Evolutionary conservation across 2,888 invertebrate genomes (phyloP).

Genomic region (Scaptodrosophila latifasciaeformis): DNA sequence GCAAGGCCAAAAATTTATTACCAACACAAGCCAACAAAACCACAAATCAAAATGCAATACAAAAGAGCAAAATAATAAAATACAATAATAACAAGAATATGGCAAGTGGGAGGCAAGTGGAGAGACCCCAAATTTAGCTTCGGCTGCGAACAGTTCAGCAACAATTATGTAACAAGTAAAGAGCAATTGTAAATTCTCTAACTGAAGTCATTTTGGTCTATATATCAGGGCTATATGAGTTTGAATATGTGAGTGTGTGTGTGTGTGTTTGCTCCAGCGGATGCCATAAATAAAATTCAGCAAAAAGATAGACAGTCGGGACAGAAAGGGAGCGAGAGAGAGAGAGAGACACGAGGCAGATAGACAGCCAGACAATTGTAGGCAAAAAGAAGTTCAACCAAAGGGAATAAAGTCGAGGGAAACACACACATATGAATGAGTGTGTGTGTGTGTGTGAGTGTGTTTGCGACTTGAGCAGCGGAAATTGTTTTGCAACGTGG

Average conservation of each 20-base stretch:
- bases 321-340: too few species aligned
- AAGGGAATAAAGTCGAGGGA: slow-evolving; percentile 11
- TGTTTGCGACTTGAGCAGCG: slow-evolving; percentile 55
- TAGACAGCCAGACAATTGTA: too few species aligned
- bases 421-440: slow-evolving; percentile 14
- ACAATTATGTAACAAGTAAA: slow-evolving; percentile 60
- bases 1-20: slow-evolving; percentile 50
- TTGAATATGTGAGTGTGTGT: slow-evolving; percentile 18
- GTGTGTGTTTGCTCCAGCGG: slow-evolving; percentile 40
- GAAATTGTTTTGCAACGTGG: slow-evolving; percentile 68
- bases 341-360: too few species aligned
- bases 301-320: slow-evolving; percentile 61
- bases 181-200: slow-evolving; percentile 67
- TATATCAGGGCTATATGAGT: slow-evolving; percentile 40
- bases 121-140: background rate
- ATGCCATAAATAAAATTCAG: slow-evolving; percentile 66
- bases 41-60: slow-evolving; percentile 65
- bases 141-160: slow-evolving; percentile 28
- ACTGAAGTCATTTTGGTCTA: slow-evolving; percentile 63
- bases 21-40: slow-evolving; percentile 51
- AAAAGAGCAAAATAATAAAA: slow-evolving; percentile 34
- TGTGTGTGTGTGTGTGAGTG: background rate
- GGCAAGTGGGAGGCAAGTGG: background rate
- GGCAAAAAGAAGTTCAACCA: too few species aligned
- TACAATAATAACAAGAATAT: slow-evolving; percentile 2